These are phyloP conservation scores for Gila robusta DNA, from an alignment of 2,797 vertebrate genomes.

Conservation along the genomic window DNA sequence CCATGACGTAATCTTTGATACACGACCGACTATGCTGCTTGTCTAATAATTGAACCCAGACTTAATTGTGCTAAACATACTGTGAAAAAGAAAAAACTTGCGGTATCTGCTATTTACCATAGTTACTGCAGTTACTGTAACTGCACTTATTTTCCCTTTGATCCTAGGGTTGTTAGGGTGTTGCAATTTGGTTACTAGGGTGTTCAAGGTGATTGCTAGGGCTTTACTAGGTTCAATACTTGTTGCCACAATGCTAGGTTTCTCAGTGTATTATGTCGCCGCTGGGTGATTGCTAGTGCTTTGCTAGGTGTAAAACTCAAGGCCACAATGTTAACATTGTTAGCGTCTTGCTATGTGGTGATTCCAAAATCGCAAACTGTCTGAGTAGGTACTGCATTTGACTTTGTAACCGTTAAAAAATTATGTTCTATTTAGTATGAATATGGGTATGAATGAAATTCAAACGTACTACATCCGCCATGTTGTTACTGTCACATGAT, in stretches of 20 bases:
- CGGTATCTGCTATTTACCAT: too few relatives aligned
- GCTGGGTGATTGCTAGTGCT: background rate
- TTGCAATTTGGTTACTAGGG: background rate
- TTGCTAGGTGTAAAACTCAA: background rate
- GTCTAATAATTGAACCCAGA: slow-evolving; percentile 10
- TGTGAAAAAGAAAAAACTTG: too few relatives aligned
- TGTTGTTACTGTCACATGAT: background rate
- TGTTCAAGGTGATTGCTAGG: background rate
- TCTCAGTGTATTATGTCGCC: background rate
- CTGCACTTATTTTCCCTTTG: background rate
- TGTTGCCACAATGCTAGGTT: background rate
- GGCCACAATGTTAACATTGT: background rate
- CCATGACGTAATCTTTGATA: slow-evolving; percentile 10
- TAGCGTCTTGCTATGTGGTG: background rate
- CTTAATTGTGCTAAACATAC: slow-evolving; percentile 2
- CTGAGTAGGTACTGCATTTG: too few relatives aligned
- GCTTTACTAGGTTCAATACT: background rate
- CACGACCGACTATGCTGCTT: background rate
- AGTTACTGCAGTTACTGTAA: background rate
- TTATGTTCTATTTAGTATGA: too few relatives aligned
- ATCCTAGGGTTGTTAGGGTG: background rate
- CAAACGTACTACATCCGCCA: background rate
- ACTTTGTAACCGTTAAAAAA: too few relatives aligned
- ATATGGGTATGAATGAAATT: too few relatives aligned
- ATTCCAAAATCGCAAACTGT: too few relatives aligned